These are phyloP conservation scores for Molossus alvarezi DNA, from an alignment of 2,797 vertebrate genomes.

Conservation along the genomic window DNA sequence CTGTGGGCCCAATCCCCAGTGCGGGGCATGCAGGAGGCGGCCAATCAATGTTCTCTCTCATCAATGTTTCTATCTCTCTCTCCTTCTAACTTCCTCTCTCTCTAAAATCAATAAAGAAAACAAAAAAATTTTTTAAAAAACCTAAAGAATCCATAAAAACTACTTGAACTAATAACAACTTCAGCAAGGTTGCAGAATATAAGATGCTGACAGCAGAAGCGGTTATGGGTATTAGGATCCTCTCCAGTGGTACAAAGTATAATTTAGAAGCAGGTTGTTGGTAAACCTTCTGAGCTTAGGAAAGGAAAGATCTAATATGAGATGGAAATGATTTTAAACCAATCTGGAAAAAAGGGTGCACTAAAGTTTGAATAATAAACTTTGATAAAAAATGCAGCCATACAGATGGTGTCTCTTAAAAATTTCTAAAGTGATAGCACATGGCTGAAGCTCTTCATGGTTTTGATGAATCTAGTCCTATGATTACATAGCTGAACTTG, in stretches of 20 bases:
- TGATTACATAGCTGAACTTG: not conserved
- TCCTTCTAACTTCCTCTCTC: no score
- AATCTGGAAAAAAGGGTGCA: not conserved
- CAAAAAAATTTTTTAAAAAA: no score
- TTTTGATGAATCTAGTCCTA: not conserved
- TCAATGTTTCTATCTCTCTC: no score
- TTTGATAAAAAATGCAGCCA: not conserved
- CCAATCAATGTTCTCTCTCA: no score
- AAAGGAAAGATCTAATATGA: conserved; percentile 2
- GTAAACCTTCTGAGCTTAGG: not conserved
- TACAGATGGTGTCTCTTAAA: not conserved
- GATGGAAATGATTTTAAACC: conserved; percentile 53
- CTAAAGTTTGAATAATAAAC: not conserved
- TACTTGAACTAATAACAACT: not conserved
- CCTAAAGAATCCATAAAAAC: not conserved
- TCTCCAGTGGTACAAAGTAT: not conserved
- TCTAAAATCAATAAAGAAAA: no score
- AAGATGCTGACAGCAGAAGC: not conserved
- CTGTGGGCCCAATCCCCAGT: no score
- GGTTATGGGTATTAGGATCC: not conserved
- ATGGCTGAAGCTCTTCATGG: not conserved
- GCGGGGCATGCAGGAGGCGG: no score
- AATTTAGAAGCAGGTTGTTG: not conserved
- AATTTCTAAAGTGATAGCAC: conserved; percentile 26
- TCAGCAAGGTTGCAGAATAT: not conserved